Evolutionary conservation across 2,888 invertebrate species (phyloP).

Genomic region (Agrypnus murinus): DNA sequence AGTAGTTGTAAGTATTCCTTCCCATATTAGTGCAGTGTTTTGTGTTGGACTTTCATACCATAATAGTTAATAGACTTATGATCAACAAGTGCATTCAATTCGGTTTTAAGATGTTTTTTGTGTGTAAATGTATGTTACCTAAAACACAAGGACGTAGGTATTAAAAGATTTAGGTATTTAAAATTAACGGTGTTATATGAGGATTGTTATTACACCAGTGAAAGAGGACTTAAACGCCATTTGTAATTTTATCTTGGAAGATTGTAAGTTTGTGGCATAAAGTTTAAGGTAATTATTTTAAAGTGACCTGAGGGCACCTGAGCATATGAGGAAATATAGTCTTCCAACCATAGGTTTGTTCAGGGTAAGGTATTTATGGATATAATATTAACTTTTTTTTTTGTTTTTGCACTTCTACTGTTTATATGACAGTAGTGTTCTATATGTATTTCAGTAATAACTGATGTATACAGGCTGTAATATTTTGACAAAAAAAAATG

Average conservation of each 20-base stretch:
- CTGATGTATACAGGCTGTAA: no score
- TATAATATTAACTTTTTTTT: neutral
- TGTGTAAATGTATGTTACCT: slow-evolving; percentile 38
- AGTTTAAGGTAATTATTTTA: slow-evolving; percentile 12
- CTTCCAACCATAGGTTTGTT: neutral
- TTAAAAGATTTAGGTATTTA: slow-evolving; percentile 2
- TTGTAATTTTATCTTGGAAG: neutral
- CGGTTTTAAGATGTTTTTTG: slow-evolving; percentile 27
- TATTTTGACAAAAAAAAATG: no score
- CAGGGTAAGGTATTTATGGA: neutral
- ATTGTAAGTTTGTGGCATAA: slow-evolving; percentile 16
- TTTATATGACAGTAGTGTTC: no score
- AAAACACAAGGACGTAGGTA: slow-evolving; percentile 46
- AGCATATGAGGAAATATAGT: neutral
- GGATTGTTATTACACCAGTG: neutral
- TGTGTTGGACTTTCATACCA: slow-evolving; percentile 43
- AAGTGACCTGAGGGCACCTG: neutral
- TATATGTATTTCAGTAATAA: no score
- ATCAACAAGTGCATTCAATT: slow-evolving; percentile 29
- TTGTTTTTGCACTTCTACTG: neutral
- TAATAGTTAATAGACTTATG: slow-evolving; percentile 16
- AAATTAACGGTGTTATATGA: slow-evolving; percentile 6
- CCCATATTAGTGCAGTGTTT: slow-evolving; percentile 45
- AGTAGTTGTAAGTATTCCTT: slow-evolving; percentile 11
- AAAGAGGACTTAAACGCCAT: neutral